Conservation (phyloP, 1,140 invertebrate species). For the Leptopilina clavipes region DNA sequence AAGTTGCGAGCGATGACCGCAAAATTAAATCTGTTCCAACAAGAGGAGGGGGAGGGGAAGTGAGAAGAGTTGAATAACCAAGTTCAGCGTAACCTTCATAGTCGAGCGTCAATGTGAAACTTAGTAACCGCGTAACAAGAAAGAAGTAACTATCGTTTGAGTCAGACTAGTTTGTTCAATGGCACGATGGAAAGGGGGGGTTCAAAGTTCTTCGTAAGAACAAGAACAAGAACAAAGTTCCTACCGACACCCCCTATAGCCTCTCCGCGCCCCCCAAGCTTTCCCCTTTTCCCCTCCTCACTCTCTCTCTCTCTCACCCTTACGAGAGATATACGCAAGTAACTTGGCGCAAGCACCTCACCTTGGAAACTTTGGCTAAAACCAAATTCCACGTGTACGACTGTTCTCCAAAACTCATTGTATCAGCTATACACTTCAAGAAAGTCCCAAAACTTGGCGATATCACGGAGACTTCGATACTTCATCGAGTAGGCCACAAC, state of each 20-base stretch:
- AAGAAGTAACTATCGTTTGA: conserved; percentile 73
- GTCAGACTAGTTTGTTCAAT: conserved; percentile 74
- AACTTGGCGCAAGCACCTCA: conserved; percentile 67
- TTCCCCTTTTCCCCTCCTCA: conserved; percentile 58
- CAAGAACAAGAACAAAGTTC: conserved; percentile 76
- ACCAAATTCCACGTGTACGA: conserved; percentile 65
- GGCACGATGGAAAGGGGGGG: conserved; percentile 62
- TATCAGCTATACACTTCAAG: conserved; percentile 2
- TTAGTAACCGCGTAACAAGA: conserved; percentile 69
- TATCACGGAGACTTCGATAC: conserved; percentile 26
- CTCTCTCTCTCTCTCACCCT: conserved; percentile 50
- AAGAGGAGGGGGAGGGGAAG: conserved; percentile 51
- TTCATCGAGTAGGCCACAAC: conserved; percentile 17
- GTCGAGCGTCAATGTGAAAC: conserved; percentile 68
- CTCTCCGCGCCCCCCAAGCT: conserved; percentile 56
- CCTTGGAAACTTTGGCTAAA: conserved; percentile 72
- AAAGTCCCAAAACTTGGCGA: conserved; percentile 1
- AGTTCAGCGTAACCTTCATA: conserved; percentile 71
- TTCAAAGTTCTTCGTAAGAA: conserved; percentile 74
- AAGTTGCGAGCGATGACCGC: conserved; percentile 43
- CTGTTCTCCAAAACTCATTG: conserved; percentile 42
- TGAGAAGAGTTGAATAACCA: conserved; percentile 59
- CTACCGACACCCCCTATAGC: conserved; percentile 57
- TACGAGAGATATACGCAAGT: conserved; percentile 65
- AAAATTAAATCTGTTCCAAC: conserved; percentile 42